Percentiles rank a stretch among this genome's conserved stretches.
phyloP scores from a whole-genome alignment of 2,113 vertebrate species.

The Tauraco erythrolophus region DNA sequence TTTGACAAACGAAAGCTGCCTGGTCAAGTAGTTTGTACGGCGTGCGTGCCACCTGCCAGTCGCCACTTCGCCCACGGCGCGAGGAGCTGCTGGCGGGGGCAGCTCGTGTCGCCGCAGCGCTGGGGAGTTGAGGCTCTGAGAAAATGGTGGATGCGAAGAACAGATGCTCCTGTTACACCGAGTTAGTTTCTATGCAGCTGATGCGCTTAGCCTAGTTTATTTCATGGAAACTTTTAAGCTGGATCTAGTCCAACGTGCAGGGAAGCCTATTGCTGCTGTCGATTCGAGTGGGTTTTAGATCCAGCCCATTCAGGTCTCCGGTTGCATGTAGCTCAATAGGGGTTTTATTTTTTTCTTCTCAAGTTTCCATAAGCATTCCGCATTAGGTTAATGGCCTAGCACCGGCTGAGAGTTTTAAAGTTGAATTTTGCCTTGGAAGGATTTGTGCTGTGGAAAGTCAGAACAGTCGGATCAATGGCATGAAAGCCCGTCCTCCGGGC shows the following conservation, averaged over 20 bases:
- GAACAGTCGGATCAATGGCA: not conserved
- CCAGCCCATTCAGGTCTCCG: conserved; percentile 44
- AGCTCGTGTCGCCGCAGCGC: not conserved
- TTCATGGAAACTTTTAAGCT: conserved; percentile 62
- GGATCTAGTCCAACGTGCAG: conserved; percentile 24
- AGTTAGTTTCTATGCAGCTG: conserved; percentile 55
- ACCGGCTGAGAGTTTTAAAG: not conserved
- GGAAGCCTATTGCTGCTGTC: conserved; percentile 18
- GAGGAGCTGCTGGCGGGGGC: not conserved
- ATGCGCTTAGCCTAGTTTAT: conserved; percentile 55
- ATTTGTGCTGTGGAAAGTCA: not conserved
- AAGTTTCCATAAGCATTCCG: not conserved
- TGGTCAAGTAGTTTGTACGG: conserved; percentile 35
- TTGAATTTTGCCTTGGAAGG: conserved; percentile 15
- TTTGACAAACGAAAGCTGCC: conserved; percentile 72
- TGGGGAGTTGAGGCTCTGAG: not conserved
- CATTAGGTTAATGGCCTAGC: not conserved
- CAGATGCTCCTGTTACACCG: conserved; percentile 52
- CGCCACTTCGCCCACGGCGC: not conserved
- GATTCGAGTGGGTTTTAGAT: not conserved
- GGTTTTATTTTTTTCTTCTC: not conserved
- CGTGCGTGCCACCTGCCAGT: not conserved
- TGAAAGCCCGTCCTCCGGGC: not conserved
- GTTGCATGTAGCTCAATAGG: conserved; percentile 22
- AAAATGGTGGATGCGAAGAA: conserved; percentile 44